These are phyloP conservation scores for Takifugu bimaculatus DNA, from an alignment of 2,113 vertebrate species.

Conservation along the genomic window DNA sequence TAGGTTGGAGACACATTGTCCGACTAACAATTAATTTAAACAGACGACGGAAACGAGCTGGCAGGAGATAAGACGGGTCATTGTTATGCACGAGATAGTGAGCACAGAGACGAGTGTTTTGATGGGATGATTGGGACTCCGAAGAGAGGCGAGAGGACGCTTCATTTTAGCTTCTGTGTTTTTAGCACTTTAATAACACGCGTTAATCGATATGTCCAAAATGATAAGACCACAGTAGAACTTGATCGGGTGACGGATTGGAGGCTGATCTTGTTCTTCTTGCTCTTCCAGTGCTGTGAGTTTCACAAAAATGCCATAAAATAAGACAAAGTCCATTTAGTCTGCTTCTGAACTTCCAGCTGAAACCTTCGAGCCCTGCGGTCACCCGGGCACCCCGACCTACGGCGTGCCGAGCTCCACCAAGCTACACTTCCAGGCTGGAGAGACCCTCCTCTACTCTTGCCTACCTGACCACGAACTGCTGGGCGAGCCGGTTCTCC, in stretches of 20 bases:
- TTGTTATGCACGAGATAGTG: conserved; percentile 32
- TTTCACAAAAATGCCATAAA: too few species aligned
- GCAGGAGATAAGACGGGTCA: conserved; percentile 16
- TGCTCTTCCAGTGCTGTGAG: too few species aligned
- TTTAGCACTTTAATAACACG: too few species aligned
- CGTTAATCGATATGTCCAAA: too few species aligned
- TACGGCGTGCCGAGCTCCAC: conserved; percentile 81
- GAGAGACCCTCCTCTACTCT: conserved; percentile 83
- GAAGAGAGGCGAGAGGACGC: too few species aligned
- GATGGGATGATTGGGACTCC: too few species aligned
- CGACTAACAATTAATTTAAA: conserved; percentile 36
- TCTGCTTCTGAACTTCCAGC: conserved; percentile 59
- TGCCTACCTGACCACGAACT: conserved; percentile 81
- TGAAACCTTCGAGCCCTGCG: conserved; percentile 84
- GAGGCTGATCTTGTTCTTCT: too few species aligned
- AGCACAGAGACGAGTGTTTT: neutral
- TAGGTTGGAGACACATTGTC: conserved; percentile 23
- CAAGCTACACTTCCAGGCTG: conserved; percentile 80
- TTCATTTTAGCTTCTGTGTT: too few species aligned
- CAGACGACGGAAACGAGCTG: conserved; percentile 32
- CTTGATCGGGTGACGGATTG: too few species aligned
- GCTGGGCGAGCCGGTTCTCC: conserved; percentile 83
- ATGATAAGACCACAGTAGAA: too few species aligned
- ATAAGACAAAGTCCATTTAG: neutral
- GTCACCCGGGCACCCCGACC: conserved; percentile 81